Evolutionary conservation across 1,140 invertebrate genomes (phyloP), one percentile per base, ranked within the genome.

Genomic region (Polypedilum pembai): DNA sequence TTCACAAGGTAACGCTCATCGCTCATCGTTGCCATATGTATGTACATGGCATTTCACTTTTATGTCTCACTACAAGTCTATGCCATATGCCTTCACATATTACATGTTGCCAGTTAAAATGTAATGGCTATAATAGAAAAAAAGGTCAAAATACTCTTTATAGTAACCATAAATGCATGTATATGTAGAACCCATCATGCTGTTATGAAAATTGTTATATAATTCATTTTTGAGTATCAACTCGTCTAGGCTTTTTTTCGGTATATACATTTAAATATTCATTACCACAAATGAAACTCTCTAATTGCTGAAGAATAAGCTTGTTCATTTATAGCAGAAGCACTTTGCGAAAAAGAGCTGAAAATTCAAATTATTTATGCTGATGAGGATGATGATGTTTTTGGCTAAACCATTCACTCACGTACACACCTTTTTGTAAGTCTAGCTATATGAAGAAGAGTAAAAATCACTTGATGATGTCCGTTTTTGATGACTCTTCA

Each of bases 131-230:
- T 1, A 1, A 12, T 56, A 45, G 8, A 56, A 33, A 33, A n/a
- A 56, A 56, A 56, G 45, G 45, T 56, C 45, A 56, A 56, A 56
- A 56, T 56, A 56, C 45, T 56, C 45, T 56, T 56, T 56, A 56
- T 56, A 56, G 45, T n/a, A 33, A 33, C 12, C 45, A 56, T 56
- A 12, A 56, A 56, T n/a, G 4, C 45, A 56, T 12, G n/a, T 15
- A 56, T n/a, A 56, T 56, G n/a, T n/a, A 56, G 45, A 56, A n/a
- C 24, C 24, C 24, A 33, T 56, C n/a, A 15, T n/a, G 15, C 4
- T 56, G 12, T 56, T n/a, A 56, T 56, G 45, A 56, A n/a, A 56
- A 56, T 56, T 12, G 8, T 56, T 12, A 45, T 45, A n/a, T 56
- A 56, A 56, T 56, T 33, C 24, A 33, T 33, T 56, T 56, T 56